Percentiles rank a stretch among this genome's conserved stretches.
Evolutionary conservation across 2,888 invertebrate genomes (phyloP).

Genomic region (Caenorhabditis auriculariae): DNA sequence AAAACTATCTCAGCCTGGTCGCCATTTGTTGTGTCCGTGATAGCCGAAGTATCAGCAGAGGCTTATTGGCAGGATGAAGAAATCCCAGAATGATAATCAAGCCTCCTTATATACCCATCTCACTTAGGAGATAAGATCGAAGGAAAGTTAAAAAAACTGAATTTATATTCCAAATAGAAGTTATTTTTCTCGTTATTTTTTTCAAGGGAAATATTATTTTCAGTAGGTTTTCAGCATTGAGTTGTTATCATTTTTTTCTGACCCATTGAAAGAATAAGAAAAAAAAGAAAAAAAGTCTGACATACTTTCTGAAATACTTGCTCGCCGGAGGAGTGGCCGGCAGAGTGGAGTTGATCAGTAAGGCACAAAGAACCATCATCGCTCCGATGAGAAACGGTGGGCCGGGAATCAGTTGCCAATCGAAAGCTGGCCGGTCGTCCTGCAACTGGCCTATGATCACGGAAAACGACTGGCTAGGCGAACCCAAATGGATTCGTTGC

Average conservation of each 20-base stretch:
- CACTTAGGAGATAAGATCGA: no score
- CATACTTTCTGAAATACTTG: conserved; percentile 30
- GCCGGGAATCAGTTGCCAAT: conserved; percentile 69
- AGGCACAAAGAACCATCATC: conserved; percentile 89
- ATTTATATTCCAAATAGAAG: no score
- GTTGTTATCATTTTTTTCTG: not conserved
- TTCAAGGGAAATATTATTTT: not conserved
- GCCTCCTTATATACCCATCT: no score
- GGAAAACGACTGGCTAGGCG: not conserved
- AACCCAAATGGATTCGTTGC: conserved; percentile 41
- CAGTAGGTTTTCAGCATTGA: not conserved
- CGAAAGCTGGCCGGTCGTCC: conserved; percentile 45
- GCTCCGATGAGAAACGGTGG: conserved; percentile 98
- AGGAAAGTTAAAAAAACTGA: no score
- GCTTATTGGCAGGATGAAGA: no score
- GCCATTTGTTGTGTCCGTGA: no score
- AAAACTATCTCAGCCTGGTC: no score
- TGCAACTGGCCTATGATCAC: no score
- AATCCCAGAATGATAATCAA: no score
- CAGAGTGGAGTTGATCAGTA: conserved; percentile 73
- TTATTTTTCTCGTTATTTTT: not conserved
- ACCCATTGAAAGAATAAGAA: not conserved
- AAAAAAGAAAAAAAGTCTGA: conserved; percentile 1
- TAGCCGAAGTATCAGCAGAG: no score
- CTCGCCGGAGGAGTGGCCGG: conserved; percentile 35